Evolutionary conservation across 2,888 invertebrate genomes (phyloP), one percentile per base, ranked within the genome.

Genomic region (Heliconius charithonia): DNA sequence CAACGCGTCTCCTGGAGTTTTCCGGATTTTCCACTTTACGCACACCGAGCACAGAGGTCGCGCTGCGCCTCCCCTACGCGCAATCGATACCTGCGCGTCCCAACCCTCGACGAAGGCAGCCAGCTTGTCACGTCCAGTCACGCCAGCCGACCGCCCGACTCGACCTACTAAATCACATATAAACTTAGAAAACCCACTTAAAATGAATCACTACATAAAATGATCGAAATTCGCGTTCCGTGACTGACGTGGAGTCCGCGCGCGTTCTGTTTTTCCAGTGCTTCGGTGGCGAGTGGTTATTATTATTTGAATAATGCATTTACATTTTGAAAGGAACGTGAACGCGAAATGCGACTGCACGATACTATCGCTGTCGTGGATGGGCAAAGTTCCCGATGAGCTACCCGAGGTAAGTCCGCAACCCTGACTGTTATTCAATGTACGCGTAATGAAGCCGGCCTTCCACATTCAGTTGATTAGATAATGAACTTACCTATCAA

Each of bases 351-450:
- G 98, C 95, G 99, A 99, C 95, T 99, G 98, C 95, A 97, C 98
- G 86, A 98, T 99, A 89, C 95, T 98, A 87, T 98, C 98, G 86
- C 96, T 99, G 90, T 98, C 99, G 87, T 99, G 99, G 99, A 99
- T 99, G 99, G 99, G 99, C 84, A 98, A 99, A 95, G 98, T 99
- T 87, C 99, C 99, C 84, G 99, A 99, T 91, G 98, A 98, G 90
- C 96, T 98, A 86, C 98, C 98, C 65, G 98, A 98, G 97, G 98
- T 98, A 93, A 96, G 96, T 87, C 70, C 59, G 41, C 29, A 70
- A 56, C 51, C 63, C 63, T 76, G 37, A 41, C 65, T 12, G 32
- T 10, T 45, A 10, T 77, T 71, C 27, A 13, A 27, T 59, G 41
- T 19, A 27, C 13, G 0, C 13, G 1, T 25, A 67, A 16, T n/a